Evolutionary conservation across 2,797 vertebrate species (phyloP), one percentile per base, ranked within the genome.

Genomic region (Coluber constrictor): DNA sequence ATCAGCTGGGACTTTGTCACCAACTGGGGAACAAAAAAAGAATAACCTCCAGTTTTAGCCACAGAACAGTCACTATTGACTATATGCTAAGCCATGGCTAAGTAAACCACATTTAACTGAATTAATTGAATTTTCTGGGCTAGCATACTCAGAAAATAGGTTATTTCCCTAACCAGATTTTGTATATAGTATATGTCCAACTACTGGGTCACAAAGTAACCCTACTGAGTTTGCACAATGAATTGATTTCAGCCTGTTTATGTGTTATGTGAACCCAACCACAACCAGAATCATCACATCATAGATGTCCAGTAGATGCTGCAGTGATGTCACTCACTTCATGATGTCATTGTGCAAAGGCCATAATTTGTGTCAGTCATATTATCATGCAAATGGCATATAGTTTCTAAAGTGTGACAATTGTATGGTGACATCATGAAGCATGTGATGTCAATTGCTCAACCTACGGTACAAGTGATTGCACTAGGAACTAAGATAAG

Each of bases 1-100:
- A 61, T 98, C 98, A 43, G 98, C 97, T 0, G 98, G 98, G 27
- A 98, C 98, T 94, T 98, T 98, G 96, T 98, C 97, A 20, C 97
- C 98, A 89, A 98, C 98, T 61, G 47, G 87, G 37, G n/a, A 88
- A 83, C 29, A 55, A 54, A 66, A 25, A 89, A 29, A 51, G 25
- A 89, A 23, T 8, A 79, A 43, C 13, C 37, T 91, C 88, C n/a
- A 43, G 5, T 83, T 88, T 23, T 90, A 90, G 5, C 29, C 29
- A 87, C 5, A 70, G 13, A 90, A 20, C 12, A 63, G n/a, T 55
- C 60, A 51, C 47, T 43, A 55, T 27, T 63, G 63, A 54, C 29
- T 66, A 66, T 66, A 15, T n/a, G 29, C 63, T 66, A 66, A 66
- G 4, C 61, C n/a, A 18, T 70, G 15, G n/a, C 66, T 32, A 70